A percentile compares a stretch with the other conserved stretches of the same genome.
phyloP scores from a whole-genome alignment of 2,797 vertebrate species.

The Falco novaeseelandiae region DNA sequence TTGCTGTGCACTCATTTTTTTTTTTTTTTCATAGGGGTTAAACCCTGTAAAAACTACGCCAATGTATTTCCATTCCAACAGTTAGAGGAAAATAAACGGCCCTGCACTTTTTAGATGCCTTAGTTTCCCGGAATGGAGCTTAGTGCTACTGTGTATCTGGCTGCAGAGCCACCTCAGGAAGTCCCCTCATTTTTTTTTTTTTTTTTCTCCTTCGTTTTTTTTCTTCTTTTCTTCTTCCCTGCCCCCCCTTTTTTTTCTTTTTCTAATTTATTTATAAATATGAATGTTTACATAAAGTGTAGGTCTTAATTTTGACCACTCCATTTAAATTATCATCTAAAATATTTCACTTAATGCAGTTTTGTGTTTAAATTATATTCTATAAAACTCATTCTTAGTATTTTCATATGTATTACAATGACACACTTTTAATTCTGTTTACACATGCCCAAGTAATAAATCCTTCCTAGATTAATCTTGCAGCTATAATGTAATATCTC shows the following conservation, averaged over 20 bases:
- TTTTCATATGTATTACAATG: conserved; percentile 28
- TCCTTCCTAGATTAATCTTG: conserved; percentile 10
- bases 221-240: neutral
- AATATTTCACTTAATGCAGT: conserved; percentile 41
- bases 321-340: conserved; percentile 66
- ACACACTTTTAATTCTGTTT: conserved; percentile 43
- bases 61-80: conserved; percentile 70
- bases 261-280: conserved; percentile 76
- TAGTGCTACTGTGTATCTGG: conserved; percentile 75
- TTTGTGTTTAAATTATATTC: conserved; percentile 62
- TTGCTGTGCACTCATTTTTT: conserved; percentile 67
- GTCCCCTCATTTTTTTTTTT: conserved; percentile 11
- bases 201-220: neutral
- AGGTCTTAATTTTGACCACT: conserved; percentile 72
- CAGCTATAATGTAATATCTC: neutral
- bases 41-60: conserved; percentile 64
- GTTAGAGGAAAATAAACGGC: conserved; percentile 47
- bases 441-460: conserved; percentile 10
- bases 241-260: neutral
- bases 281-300: conserved; percentile 74
- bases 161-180: conserved; percentile 77
- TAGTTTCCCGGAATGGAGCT: conserved; percentile 72
- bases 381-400: conserved; percentile 21
- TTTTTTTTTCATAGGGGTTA: conserved; percentile 63
- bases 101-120: conserved; percentile 77